These are phyloP conservation scores for Nasonia vitripennis DNA, from an alignment of 1,140 invertebrate species.

Conservation along the genomic window DNA sequence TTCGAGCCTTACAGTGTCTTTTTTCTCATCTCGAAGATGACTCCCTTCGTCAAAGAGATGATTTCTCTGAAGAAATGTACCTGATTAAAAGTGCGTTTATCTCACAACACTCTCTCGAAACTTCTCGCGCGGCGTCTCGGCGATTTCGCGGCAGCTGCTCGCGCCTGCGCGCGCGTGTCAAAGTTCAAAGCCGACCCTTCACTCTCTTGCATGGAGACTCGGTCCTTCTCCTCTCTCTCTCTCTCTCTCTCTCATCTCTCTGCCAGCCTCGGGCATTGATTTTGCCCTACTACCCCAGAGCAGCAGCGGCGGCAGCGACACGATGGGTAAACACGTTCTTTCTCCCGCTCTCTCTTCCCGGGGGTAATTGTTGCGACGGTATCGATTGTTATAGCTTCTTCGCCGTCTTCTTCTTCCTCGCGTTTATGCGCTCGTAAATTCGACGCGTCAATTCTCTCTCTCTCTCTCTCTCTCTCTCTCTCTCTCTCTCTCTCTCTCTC, in stretches of 20 bases:
- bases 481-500: not conserved
- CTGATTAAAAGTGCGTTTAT: too few species aligned
- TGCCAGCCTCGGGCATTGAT: conserved; percentile 51
- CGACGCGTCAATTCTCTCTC: not conserved
- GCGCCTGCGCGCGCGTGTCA: not conserved
- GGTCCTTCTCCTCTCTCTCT: conserved; percentile 8
- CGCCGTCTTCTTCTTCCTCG: not conserved
- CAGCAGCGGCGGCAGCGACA: not conserved
- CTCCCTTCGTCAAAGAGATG: too few species aligned
- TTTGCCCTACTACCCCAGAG: conserved; percentile 44
- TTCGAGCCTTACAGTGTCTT: not conserved
- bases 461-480: not conserved
- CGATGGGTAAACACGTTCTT: conserved; percentile 7
- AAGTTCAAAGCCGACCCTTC: conserved; percentile 11
- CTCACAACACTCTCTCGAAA: too few species aligned
- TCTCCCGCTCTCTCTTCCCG: not conserved
- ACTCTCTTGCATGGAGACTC: conserved; percentile 21
- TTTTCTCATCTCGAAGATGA: not conserved
- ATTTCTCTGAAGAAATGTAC: too few species aligned
- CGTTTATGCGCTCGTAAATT: not conserved
- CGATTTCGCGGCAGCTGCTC: not conserved
- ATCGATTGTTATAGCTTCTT: not conserved
- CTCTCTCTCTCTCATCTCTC: too few species aligned
- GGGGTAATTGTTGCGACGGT: not conserved
- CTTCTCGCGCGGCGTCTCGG: too few species aligned